Evolutionary conservation across 2,888 invertebrate species (phyloP), one percentile per base, ranked within the genome.

Genomic region (Phortica okadai): DNA sequence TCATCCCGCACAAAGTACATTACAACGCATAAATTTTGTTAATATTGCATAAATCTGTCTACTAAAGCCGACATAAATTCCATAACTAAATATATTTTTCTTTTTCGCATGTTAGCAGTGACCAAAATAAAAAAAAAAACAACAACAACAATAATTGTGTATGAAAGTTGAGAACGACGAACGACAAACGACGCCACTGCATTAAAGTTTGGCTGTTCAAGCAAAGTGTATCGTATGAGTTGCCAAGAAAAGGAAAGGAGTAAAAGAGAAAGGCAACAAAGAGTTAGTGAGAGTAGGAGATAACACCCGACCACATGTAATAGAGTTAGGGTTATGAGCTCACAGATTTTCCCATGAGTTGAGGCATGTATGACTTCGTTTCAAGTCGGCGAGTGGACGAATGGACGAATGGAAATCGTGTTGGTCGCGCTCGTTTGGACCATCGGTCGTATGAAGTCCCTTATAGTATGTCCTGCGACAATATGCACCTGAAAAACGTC

Each of bases 41-140:
- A 85, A 86, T 86, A 86, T 85, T 83, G 84, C 83, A 86, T 85
- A 86, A 85, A 83, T 85, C 86, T 83, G 84, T 78, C 81, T 80
- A 80, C 79, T 82, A 80, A 78, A 84, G 84, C 81, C 81, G 81
- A 85, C 78, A 80, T 82, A 85, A 81, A 80, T 81, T 82, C 81
- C 54, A 56, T 11, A 56, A 79, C 81, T 83, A 83, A 81, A 82
- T 82, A 79, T 72, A 83, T 78, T 50, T 14, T 50, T 50, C 50
- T 50, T 50, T 50, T 50, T 50, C 50, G 50, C 50, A 50, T 50
- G 50, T 2, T 8, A 14, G 14, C 50, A 50, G 10, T 50, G 50
- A 50, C 50, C 50, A 50, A 33, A 21, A 21, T 21, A 21, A 33
- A 33, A 33, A 33, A 33, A 33, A 33, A 33, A 33, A 33, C 0